Evolutionary conservation across 2,113 vertebrate species (phyloP), one percentile per base, ranked within the genome.

Genomic region (Perccottus glenii): DNA sequence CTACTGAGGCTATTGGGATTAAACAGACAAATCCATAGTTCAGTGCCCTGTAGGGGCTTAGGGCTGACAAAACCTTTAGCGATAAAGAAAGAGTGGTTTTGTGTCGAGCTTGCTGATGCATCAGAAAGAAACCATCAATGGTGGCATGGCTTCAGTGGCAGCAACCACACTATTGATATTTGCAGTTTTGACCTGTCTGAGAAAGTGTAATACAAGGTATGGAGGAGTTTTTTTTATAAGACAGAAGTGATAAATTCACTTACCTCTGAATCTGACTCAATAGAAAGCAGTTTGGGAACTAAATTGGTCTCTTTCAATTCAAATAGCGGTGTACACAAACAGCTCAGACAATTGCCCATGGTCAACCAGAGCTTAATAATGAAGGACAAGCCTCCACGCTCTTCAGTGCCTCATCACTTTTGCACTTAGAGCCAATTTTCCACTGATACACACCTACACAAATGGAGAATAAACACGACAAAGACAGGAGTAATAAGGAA

Each of bases 321-420:
- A 87, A 80, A 90, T 86, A 85, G 66, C 76, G 77, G 66, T 73
- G 59, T 58, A 55, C 68, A 75, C 80, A 84, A 86, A 87, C 72
- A 83, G 64, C 72, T 69, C 12, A 56, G 67, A 70, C 77, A 75
- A 87, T 75, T 80, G 82, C 59, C 58, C 16, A 64, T 6, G 9
- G 66, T 83, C 84, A 77, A 78, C 75, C 77, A 51, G 45, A 44
- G 43, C n/a, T 53, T 76, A 72, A 83, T 73, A 73, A 70, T 16
- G 60, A 85, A 75, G 70, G 73, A 89, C 67, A 83, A 51, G 69
- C 46, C 48, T 74, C 63, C 64, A 50, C 33, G 48, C 68, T 57
- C 65, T 75, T 47, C 63, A 73, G 68, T 47, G 60, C 67, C 67
- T 80, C 62, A 38, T 60, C 80, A 63, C 43, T 82, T 78, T 84